Evolutionary conservation across 2,797 vertebrate genomes (phyloP), one percentile per base, ranked within the genome.

Genomic region (Megalops cyprinoides): DNA sequence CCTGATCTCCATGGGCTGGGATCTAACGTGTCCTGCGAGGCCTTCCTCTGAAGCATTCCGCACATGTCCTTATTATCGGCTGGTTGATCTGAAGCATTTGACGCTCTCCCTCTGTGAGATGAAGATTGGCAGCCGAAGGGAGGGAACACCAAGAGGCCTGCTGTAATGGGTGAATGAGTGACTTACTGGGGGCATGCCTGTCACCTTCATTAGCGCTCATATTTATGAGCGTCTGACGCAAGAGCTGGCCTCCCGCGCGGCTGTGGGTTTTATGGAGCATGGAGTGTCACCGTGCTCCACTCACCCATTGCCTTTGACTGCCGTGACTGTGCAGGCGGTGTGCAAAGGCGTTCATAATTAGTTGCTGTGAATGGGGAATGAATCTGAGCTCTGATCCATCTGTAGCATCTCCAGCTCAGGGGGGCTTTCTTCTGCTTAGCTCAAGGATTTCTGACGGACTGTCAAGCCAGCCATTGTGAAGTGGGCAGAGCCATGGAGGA

Each of bases 261-360:
- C 69, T 74, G 77, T 62, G 46, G 85, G 92, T 87, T 95, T 96
- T 96, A 97, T 96, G 96, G 93, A 96, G 93, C 91, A 84, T 92
- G 92, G 92, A 94, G 96, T 96, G 95, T 95, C 95, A 96, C 95
- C 95, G 96, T 96, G 95, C 96, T 95, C 93, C 94, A 96, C 95
- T 98, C 96, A 97, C 93, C 92, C 89, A 82, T 91, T 90, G 91
- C 91, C 87, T 91, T 87, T 91, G 85, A 89, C 90, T 87, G 87
- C 86, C 82, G 80, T 87, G 82, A 90, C 89, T 86, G 87, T 83
- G 80, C 80, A 84, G 85, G 86, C 87, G 82, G 84, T 85, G 80
- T 85, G 83, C 84, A 83, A 88, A 86, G 83, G 86, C 86, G 87
- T 74, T 31, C 85, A 85, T 91, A 90, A 91, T 92, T 91, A 90